Base-by-base conservation (phyloP, 2,888 invertebrate species). In the Cremastinae sp. region DNA sequence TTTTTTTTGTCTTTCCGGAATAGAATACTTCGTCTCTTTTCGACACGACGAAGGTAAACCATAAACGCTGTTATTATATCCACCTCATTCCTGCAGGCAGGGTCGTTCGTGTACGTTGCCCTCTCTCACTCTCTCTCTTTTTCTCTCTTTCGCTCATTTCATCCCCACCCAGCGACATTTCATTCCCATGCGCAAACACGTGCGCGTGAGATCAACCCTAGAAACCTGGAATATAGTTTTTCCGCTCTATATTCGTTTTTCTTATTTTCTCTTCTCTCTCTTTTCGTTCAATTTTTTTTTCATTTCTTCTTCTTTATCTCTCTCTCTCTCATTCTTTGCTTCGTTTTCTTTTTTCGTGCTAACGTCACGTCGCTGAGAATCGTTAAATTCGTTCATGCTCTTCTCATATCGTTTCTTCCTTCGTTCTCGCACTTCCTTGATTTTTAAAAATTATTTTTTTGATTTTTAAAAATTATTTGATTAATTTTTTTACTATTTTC, bases 321-420 rank as follows among this genome's bases (percentile, higher is more conserved):
- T 28, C 5, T 28, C 5, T 28, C 28, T 62, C 70, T 62, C 45
- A 5, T 28, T 28, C 2, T 28, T 28, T 28, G 2, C 2, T 28
- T 28, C 28, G 28, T 5, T 28, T 28, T 28, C 28, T 28, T 28
- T 28, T 28, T 28, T 28, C 5, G 2, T 28, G 28, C 28, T 41
- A 59, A 18, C 61, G 61, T 66, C 73, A 62, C 68, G 43, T 74
- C 66, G 68, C 28, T 14, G 61, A 45, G 45, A 79, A 79, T 81
- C 75, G 79, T 81, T 80, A 79, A 80, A 82, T 81, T 79, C 77
- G 78, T 81, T 78, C 79, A 74, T 70, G 78, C 76, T 78, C 68
- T 61, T 47, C 61, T 14, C 53, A 39, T 28, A 45, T 49, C n/a
- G 4, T 76, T 75, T 77, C 72, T 20, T 49, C 35, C 75, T 71